These are phyloP conservation scores for Sterna hirundo DNA, from an alignment of 2,113 vertebrate species.

Conservation along the genomic window DNA sequence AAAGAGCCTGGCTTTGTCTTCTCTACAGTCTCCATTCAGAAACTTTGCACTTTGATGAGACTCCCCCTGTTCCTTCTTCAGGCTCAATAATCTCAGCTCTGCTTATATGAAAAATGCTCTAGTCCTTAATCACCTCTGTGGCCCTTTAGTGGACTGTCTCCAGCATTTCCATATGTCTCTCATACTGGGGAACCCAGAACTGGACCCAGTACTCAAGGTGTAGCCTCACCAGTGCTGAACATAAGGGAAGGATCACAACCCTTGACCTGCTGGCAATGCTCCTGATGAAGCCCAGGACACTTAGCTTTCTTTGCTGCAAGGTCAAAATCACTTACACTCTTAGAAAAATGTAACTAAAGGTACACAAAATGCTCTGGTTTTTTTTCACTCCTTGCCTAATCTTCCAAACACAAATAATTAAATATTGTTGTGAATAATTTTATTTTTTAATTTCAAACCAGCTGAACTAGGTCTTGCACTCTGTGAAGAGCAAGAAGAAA, in stretches of 20 bases:
- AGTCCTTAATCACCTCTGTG: background rate
- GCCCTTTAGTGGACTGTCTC: background rate
- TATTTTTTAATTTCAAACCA: background rate
- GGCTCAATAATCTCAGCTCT: background rate
- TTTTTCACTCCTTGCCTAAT: background rate
- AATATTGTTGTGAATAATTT: background rate
- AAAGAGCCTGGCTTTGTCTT: background rate
- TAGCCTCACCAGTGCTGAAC: background rate
- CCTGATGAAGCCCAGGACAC: background rate
- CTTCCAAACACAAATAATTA: background rate
- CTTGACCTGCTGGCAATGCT: background rate
- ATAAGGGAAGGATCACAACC: background rate
- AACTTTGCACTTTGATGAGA: background rate
- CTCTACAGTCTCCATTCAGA: background rate
- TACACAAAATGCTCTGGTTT: background rate
- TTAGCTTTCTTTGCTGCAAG: background rate
- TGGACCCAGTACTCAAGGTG: background rate
- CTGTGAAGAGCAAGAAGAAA: background rate
- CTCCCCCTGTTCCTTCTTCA: background rate
- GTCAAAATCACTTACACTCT: background rate
- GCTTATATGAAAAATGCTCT: background rate
- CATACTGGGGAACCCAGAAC: background rate
- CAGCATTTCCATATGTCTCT: background rate
- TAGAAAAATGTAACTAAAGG: background rate
- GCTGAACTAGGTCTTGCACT: background rate